Base-by-base conservation (phyloP, 2,888 invertebrate species). In the Siphlonurus alternatus region DNA sequence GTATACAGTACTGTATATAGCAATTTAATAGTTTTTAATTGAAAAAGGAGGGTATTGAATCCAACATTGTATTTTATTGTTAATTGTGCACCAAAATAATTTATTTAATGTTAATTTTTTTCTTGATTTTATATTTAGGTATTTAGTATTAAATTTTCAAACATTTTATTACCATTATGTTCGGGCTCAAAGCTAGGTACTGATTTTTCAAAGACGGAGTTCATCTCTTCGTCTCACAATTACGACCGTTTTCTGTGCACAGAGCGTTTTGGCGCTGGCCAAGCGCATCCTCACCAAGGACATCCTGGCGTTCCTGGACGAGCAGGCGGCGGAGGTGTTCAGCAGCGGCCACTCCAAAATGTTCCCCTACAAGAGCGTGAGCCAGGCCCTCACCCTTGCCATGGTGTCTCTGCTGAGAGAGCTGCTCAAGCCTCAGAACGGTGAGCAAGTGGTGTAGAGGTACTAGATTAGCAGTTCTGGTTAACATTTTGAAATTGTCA, bases 301-400 rank as follows among this genome's bases (percentile, higher is more conserved):
- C 69, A 81, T 89, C 66, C 75, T 93, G 65, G 82, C 82, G 61
- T 87, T 87, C 74, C 77, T 96, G 69, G 94, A 96, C 72, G 88
- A 88, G 67, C 88, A 91, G 72, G 88, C 90, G 1, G 80, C 85
- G 66, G 91, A 93, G 75, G 85, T 93, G 59, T 87, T 84, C 72
- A 80, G 83, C 23, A 82, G 85, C 38, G 76, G 76, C 1, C 75
- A 76, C 66, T 73, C 81, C 61, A 81, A 86, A 76, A 84, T 88
- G 61, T 96, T 93, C 73, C 93, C 94, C 0, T 97, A 97, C 76
- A 89, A 90, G 72, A 91, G 92, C 0, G 93, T 96, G 73, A 95
- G 93, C 66, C 98, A 99, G 76, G 93, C 93, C 0, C 79, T 98
- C 64, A 95, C 93, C 74, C 78, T 98, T 64, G 95, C 95, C 0